Evolutionary conservation across 1,140 invertebrate genomes (phyloP), one percentile per base, ranked within the genome.

Genomic region (Diabrotica virgifera): DNA sequence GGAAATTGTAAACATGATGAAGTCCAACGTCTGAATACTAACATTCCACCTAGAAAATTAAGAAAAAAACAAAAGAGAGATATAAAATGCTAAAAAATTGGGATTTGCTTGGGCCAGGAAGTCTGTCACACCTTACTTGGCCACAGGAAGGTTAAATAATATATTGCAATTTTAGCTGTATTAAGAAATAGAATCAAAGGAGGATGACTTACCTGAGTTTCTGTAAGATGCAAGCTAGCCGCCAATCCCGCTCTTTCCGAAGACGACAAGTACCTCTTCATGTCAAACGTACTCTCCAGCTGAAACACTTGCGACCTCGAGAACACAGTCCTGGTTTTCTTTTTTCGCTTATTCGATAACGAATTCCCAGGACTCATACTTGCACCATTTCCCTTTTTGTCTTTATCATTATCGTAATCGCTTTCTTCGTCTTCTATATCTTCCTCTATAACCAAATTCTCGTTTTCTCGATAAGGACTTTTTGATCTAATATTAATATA

Each of bases 281-380:
- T 90, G 78, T 99, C 96, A 79, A 99, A 99, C 0, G 95, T 99
- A 5, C 94, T 96, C 78, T 99, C 97, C 64, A 99, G 81, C 78
- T 98, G 96, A 77, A 97, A 99, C 0, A 99, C 96, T 80, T 93
- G 91, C 0, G 90, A 91, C 10, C 97, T 83, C 0, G 96, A 98
- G 82, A 99, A 99, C 0, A 99, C 97, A 0, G 97, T 99, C 58
- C 97, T 82, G 0, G 96, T 99, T 79, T 99, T 99, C 85, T 99
- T 99, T 84, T 99, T 99, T 55, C 96, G 84, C 77, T 95, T 94
- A 56, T 89, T 89, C 12, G 81, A 78, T 37, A 81, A 75, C 0
- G 79, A 78, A 63, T 78, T 80, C 36, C 81, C 82, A 8, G 80
- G 81, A 65, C 71, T 76, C 59, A 86, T 81, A 66, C 76, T 81